These are phyloP conservation scores for Emydura subglobosa DNA, from an alignment of 2,113 vertebrate genomes.

Conservation along the genomic window DNA sequence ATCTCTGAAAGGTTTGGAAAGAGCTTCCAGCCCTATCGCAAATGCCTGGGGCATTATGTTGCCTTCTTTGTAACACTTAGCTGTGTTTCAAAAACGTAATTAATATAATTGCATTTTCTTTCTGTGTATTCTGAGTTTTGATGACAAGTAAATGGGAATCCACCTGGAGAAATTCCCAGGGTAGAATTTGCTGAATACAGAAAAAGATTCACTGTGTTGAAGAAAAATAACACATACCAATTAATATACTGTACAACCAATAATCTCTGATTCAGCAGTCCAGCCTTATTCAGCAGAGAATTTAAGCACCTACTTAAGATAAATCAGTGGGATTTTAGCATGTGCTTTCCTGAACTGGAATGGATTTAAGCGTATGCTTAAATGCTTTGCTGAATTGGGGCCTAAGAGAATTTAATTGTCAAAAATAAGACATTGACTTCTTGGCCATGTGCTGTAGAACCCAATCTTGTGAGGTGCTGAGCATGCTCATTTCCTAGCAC, in stretches of 20 bases:
- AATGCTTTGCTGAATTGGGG: not conserved
- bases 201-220: not conserved
- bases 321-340: not conserved
- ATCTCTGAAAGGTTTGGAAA: not conserved
- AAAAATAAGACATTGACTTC: not conserved
- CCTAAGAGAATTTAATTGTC: not conserved
- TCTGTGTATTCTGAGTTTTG: not conserved
- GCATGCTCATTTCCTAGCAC: not conserved
- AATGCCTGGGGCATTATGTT: not conserved
- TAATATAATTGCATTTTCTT: not conserved
- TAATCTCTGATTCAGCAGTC: not conserved
- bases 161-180: not conserved
- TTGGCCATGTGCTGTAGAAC: not conserved
- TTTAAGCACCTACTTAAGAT: not conserved
- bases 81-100: not conserved
- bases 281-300: not conserved
- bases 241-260: not conserved
- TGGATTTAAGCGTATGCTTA: not conserved
- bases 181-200: not conserved
- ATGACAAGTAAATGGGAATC: not conserved
- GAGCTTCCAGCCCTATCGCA: not conserved
- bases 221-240: not conserved
- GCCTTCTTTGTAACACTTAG: not conserved
- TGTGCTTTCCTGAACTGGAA: not conserved
- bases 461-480: not conserved